phyloP scores from a whole-genome alignment of 2,113 vertebrate genomes.

The Charadrius vociferus region DNA sequence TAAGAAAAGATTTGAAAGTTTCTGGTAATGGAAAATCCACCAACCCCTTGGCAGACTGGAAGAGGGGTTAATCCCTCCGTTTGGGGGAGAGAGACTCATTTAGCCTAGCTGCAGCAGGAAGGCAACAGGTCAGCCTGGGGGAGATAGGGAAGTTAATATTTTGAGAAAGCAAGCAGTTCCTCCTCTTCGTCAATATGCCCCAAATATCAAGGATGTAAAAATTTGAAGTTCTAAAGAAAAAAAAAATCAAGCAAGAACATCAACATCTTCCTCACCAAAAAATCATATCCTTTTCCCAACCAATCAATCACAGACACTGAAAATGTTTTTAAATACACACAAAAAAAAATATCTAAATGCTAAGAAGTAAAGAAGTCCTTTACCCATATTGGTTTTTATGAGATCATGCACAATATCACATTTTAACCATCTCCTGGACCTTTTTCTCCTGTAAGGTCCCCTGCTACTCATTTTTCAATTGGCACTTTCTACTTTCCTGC shows the following conservation, averaged over 20 bases:
- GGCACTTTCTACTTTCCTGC: background rate
- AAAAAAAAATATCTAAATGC: background rate
- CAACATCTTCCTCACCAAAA: background rate
- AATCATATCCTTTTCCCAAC: background rate
- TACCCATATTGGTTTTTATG: background rate
- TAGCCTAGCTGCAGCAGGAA: background rate
- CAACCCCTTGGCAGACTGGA: background rate
- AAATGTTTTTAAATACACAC: background rate
- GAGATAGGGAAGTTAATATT: background rate
- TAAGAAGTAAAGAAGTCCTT: background rate
- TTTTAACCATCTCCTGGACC: background rate
- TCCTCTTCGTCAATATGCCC: background rate
- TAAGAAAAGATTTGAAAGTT: background rate
- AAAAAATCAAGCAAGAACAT: background rate
- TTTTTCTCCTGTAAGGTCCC: background rate
- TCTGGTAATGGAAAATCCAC: background rate
- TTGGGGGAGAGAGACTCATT: background rate
- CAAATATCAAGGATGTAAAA: background rate
- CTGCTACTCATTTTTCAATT: background rate
- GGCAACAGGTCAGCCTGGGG: background rate
- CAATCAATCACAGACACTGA: background rate
- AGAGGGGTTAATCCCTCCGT: background rate
- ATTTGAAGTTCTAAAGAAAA: background rate
- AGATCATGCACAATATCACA: background rate
- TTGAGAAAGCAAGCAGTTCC: background rate